Conservation (phyloP, 2,888 invertebrate genomes). For the Trachelus troglodyta region DNA sequence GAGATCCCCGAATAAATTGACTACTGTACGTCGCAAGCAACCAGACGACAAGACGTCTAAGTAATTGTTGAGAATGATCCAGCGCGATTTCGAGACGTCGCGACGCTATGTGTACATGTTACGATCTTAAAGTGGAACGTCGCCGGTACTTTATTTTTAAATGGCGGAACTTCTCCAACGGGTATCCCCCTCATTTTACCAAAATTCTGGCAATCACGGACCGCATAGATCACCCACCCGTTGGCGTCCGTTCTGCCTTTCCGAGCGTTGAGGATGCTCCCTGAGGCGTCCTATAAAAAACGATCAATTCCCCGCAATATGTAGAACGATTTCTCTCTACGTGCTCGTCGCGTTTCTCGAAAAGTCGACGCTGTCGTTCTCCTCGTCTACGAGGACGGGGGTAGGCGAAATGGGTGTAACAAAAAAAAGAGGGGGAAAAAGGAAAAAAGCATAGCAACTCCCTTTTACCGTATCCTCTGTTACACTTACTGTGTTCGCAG, state of each 20-base stretch:
- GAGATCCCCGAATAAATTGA: background rate
- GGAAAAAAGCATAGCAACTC: conserved; percentile 21
- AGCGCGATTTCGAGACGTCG: background rate
- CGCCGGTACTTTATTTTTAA: conserved; percentile 6
- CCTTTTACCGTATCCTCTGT: conserved; percentile 1
- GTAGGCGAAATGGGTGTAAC: conserved; percentile 28
- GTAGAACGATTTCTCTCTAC: conserved; percentile 55
- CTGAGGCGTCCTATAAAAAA: conserved; percentile 18
- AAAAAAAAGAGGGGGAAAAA: conserved; percentile 20
- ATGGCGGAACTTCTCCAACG: conserved; percentile 1
- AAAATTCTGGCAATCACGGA: conserved; percentile 41
- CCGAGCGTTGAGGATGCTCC: background rate
- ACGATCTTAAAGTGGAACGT: background rate
- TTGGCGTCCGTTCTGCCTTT: background rate
- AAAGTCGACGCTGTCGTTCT: conserved; percentile 2
- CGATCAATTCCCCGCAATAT: conserved; percentile 57
- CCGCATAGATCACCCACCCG: conserved; percentile 37
- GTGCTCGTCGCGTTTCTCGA: conserved; percentile 29
- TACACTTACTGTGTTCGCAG: conserved; percentile 3
- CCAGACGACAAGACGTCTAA: background rate
- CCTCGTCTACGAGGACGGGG: conserved; percentile 1
- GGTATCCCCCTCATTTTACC: conserved; percentile 20
- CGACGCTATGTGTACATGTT: background rate
- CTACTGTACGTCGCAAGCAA: background rate
- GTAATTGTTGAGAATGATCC: background rate